phyloP scores from a whole-genome alignment of 2,113 vertebrate genomes.

The Anas platyrhynchos region DNA sequence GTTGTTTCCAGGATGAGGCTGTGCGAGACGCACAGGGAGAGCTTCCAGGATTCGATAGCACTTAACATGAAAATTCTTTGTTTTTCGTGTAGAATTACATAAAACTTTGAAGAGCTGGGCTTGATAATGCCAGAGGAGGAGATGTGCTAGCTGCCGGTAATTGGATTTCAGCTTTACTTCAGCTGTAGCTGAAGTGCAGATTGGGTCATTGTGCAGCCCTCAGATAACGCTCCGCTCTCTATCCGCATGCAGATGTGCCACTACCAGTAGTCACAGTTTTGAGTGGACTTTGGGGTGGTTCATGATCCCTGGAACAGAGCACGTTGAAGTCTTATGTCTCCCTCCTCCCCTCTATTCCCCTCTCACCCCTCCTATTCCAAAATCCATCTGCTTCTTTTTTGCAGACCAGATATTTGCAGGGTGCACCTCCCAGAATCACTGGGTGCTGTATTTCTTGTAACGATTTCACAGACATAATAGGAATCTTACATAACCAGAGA shows the following conservation, averaged over 20 bases:
- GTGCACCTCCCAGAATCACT: accelerated
- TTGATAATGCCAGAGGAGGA: neutral
- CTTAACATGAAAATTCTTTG: neutral
- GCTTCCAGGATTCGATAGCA: neutral
- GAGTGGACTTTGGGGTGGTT: accelerated
- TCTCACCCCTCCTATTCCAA: too few species aligned
- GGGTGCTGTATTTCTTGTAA: accelerated
- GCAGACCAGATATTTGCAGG: neutral
- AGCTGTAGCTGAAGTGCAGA: neutral
- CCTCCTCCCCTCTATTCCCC: neutral
- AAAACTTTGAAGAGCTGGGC: too few species aligned
- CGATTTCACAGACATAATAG: too few species aligned
- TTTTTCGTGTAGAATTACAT: neutral
- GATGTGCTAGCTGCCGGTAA: neutral
- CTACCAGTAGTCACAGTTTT: accelerated
- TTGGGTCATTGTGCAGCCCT: neutral
- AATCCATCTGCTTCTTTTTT: neutral
- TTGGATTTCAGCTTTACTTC: neutral
- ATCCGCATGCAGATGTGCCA: accelerated
- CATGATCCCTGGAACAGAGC: neutral
- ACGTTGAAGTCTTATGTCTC: neutral
- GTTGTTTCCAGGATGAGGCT: accelerated
- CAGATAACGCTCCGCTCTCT: neutral
- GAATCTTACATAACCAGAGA: neutral
- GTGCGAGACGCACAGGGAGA: neutral